A percentile compares a stretch with the other conserved stretches of the same genome.
Evolutionary conservation across 2,888 invertebrate species (phyloP).

Genomic region (Mystacides longicornis): DNA sequence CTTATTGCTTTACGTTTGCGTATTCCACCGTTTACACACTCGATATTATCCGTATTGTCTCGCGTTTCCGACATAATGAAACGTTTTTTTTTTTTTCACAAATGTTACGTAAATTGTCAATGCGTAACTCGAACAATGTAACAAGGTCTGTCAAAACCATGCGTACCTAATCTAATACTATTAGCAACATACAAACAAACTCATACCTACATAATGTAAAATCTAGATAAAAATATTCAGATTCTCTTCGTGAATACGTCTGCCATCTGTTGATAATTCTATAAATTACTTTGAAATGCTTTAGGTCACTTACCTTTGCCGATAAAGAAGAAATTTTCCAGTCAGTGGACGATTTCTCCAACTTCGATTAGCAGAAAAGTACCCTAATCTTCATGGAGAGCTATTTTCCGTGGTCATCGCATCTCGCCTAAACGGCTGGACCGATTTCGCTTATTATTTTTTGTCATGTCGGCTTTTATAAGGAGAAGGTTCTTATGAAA

Average conservation of each 20-base stretch:
- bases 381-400: too few relatives aligned
- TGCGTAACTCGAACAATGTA: conserved; percentile 1
- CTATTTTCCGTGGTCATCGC: too few relatives aligned
- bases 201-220: neutral
- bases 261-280: neutral
- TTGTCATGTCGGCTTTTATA: too few relatives aligned
- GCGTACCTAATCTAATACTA: neutral
- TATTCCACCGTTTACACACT: neutral
- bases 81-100: neutral
- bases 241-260: neutral
- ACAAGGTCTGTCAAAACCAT: neutral
- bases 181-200: neutral
- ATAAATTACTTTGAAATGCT: neutral
- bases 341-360: too few relatives aligned
- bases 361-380: too few relatives aligned
- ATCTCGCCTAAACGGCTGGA: too few relatives aligned
- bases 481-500: too few relatives aligned
- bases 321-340: too few relatives aligned
- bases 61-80: neutral
- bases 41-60: neutral
- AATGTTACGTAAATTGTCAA: neutral
- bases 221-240: neutral
- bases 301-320: too few relatives aligned
- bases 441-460: too few relatives aligned
- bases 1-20: neutral